These are phyloP conservation scores for Euplexia lucipara DNA, from an alignment of 2,888 invertebrate species.

Conservation along the genomic window DNA sequence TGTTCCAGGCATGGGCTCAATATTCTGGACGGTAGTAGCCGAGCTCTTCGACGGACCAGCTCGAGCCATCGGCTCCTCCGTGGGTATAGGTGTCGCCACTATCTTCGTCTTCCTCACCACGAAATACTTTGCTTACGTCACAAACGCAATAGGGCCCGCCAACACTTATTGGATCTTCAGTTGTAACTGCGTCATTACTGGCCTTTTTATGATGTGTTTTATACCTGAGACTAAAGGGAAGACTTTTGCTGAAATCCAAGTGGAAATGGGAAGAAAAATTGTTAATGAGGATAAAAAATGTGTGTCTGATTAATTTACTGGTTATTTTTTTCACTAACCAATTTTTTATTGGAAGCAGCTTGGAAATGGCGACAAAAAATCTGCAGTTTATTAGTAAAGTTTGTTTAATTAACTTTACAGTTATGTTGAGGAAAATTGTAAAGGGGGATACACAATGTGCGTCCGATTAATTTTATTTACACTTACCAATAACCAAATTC, in stretches of 20 bases:
- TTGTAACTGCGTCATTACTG: constrained; percentile 66
- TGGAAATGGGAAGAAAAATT: constrained; percentile 25
- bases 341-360: too few species aligned
- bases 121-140: constrained; percentile 74
- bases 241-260: constrained; percentile 79
- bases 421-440: too few species aligned
- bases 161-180: constrained; percentile 76
- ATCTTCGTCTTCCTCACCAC: constrained; percentile 50
- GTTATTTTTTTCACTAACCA: too few species aligned
- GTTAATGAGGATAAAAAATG: constrained; percentile 3
- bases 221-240: constrained; percentile 85
- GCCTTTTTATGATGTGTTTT: constrained; percentile 71
- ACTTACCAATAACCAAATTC: too few species aligned
- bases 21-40: constrained; percentile 75
- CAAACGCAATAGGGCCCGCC: constrained; percentile 71
- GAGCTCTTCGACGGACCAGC: constrained; percentile 79
- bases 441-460: too few species aligned
- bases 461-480: too few species aligned
- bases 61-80: constrained; percentile 73
- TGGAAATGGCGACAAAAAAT: too few species aligned
- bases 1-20: constrained; percentile 76
- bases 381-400: too few species aligned
- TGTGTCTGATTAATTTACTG: neutral
- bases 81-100: neutral
- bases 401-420: too few species aligned